phyloP scores from a whole-genome alignment of 2,888 invertebrate genomes.

The Abscondita cerata region DNA sequence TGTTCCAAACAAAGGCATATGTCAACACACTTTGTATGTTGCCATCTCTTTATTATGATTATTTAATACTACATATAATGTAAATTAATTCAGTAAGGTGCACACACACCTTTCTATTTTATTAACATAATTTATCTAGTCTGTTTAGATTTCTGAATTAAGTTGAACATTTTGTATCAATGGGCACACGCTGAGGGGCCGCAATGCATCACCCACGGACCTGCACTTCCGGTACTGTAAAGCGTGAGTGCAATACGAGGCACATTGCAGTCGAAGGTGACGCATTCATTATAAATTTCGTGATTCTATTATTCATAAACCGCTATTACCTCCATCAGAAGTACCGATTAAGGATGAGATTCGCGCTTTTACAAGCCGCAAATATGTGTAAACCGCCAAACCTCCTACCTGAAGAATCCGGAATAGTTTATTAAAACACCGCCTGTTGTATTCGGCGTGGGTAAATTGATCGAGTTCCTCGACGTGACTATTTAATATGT shows the following conservation, averaged over 20 bases:
- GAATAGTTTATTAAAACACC: constrained; percentile 13
- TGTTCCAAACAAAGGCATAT: too few species aligned
- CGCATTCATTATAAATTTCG: constrained; percentile 30
- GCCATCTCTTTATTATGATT: too few species aligned
- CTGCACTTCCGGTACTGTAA: constrained; percentile 41
- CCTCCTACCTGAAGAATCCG: constrained; percentile 22
- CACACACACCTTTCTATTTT: constrained; percentile 45
- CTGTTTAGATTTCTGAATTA: constrained; percentile 45
- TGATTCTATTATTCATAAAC: constrained; percentile 18
- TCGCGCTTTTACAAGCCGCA: constrained; percentile 21
- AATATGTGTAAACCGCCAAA: constrained; percentile 23
- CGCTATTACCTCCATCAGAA: background rate
- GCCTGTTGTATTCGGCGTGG: constrained; percentile 1
- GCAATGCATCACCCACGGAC: constrained; percentile 37
- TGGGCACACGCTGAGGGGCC: constrained; percentile 42
- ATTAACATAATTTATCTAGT: constrained; percentile 45
- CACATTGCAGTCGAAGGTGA: constrained; percentile 28
- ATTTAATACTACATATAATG: constrained; percentile 28
- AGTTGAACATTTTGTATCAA: constrained; percentile 41
- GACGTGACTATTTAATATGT: constrained; percentile 24
- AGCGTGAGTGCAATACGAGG: constrained; percentile 21
- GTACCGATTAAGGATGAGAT: background rate
- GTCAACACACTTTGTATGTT: too few species aligned
- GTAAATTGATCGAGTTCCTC: constrained; percentile 18
- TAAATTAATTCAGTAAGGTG: constrained; percentile 46